Conservation (phyloP, 2,113 vertebrate genomes). For the Grallaria varia region DNA sequence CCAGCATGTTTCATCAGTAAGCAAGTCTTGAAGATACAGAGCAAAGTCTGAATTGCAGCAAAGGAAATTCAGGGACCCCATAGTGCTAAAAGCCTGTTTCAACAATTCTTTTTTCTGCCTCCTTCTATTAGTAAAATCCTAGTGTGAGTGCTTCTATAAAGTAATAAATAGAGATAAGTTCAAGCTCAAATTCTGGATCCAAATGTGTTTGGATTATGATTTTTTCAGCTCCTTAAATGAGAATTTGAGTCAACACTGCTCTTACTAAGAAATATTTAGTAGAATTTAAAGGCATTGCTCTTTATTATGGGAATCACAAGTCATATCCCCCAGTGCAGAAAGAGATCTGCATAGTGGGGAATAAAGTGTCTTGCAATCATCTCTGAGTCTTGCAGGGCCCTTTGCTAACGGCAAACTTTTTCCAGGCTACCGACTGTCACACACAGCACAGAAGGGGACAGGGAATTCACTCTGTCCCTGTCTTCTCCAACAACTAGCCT, state of each 20-base stretch:
- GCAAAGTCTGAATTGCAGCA: not conserved
- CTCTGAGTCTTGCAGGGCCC: not conserved
- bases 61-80: not conserved
- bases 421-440: not conserved
- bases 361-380: not conserved
- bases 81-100: not conserved
- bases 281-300: not conserved
- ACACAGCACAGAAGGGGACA: accelerated
- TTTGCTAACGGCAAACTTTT: not conserved
- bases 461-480: accelerated
- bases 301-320: not conserved
- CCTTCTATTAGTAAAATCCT: not conserved
- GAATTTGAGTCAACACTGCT: not conserved
- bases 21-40: not conserved
- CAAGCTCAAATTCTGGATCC: not conserved
- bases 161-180: not conserved
- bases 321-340: not conserved
- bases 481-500: not conserved
- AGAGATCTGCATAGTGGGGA: not conserved
- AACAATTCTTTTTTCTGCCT: not conserved
- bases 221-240: not conserved
- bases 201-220: not conserved
- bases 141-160: not conserved
- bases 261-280: not conserved
- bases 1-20: not conserved